A percentile compares a stretch with the other conserved stretches of the same genome.
These are phyloP conservation scores for Hirudinaria manillensis DNA, from an alignment of 2,888 invertebrate genomes.

Conservation along the genomic window DNA sequence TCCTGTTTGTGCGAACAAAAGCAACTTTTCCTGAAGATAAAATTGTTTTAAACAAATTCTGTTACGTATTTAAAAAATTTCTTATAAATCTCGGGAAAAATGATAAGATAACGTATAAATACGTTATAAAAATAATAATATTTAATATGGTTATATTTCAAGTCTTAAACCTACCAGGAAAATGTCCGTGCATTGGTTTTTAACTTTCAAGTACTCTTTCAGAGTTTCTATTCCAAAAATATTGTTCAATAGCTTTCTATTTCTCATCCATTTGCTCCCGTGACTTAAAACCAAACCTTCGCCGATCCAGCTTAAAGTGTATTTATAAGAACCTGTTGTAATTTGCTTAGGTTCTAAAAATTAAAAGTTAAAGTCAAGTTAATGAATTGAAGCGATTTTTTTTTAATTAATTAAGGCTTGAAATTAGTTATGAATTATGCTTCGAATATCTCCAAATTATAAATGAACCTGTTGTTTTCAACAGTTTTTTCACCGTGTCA, in stretches of 20 bases:
- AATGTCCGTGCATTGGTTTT: slow-evolving; percentile 39
- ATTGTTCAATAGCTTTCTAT: slow-evolving; percentile 41
- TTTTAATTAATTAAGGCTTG: no score
- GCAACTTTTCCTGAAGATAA: no score
- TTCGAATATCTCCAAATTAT: no score
- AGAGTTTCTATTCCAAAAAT: slow-evolving; percentile 42
- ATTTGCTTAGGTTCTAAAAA: slow-evolving; percentile 17
- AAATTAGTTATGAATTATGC: no score
- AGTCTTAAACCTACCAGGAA: slow-evolving; percentile 38
- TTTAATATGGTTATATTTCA: no score
- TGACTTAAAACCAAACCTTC: slow-evolving; percentile 39
- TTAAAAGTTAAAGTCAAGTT: no score
- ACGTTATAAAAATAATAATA: no score
- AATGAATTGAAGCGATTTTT: no score
- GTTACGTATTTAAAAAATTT: no score
- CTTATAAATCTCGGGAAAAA: no score
- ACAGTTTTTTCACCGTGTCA: slow-evolving; percentile 30
- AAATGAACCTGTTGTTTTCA: slow-evolving; percentile 32
- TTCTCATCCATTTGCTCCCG: slow-evolving; percentile 40
- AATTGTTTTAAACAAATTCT: no score
- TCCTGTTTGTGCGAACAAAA: slow-evolving; percentile 36
- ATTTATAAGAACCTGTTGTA: slow-evolving; percentile 32
- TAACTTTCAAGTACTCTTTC: slow-evolving; percentile 39
- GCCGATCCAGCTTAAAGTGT: slow-evolving; percentile 37
- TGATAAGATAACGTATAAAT: no score